Conservation (phyloP, 2,113 vertebrate genomes). For the Argyrosomus japonicus region DNA sequence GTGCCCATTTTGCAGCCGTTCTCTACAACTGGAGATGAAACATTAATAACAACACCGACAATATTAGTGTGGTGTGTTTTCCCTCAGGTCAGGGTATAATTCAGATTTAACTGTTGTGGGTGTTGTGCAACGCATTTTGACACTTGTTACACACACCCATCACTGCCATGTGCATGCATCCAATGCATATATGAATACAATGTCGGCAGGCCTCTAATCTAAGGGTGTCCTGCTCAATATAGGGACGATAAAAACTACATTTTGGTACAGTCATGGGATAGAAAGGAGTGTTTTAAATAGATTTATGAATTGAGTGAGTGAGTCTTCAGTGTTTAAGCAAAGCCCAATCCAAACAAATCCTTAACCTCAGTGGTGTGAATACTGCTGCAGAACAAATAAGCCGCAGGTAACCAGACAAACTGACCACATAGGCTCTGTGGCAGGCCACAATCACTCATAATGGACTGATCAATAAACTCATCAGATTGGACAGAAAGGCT, state of each 20-base stretch:
- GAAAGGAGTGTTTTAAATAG: too few relatives aligned
- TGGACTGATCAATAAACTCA: constrained; percentile 62
- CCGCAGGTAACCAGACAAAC: constrained; percentile 16
- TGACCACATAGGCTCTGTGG: constrained; percentile 41
- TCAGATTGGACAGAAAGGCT: constrained; percentile 58
- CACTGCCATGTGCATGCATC: background rate
- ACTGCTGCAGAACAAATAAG: constrained; percentile 25
- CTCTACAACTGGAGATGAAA: background rate
- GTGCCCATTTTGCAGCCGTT: background rate
- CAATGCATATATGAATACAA: background rate
- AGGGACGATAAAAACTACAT: too few relatives aligned
- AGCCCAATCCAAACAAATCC: background rate
- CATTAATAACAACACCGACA: background rate
- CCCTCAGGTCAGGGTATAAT: background rate
- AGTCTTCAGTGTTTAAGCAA: background rate
- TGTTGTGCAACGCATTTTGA: too few relatives aligned
- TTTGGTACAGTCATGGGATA: too few relatives aligned
- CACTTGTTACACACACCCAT: background rate
- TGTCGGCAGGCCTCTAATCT: too few relatives aligned
- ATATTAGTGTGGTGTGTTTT: too few relatives aligned
- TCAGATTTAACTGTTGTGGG: background rate
- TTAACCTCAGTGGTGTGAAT: constrained; percentile 10
- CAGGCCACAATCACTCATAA: constrained; percentile 35
- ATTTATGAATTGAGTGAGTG: too few relatives aligned
- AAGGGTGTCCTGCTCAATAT: too few relatives aligned